Base-by-base conservation (phyloP, 2,888 invertebrate species). In the Glomeris marginata region DNA sequence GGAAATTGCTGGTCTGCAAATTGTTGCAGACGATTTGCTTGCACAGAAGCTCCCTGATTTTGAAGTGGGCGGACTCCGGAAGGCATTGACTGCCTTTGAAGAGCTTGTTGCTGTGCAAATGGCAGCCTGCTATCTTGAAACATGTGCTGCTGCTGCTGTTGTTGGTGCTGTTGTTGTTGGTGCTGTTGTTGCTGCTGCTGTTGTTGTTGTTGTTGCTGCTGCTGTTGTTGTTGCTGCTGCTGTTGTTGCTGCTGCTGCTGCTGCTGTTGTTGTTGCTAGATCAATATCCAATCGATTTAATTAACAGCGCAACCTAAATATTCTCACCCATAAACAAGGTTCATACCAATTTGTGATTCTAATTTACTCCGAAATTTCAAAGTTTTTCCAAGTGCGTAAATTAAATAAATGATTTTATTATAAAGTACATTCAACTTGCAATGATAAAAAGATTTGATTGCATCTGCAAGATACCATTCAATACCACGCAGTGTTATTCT, bases 21-120 rank as follows among this genome's bases (percentile, higher is more conserved):
- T n/a, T 47, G 59, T 51, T 41, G 73, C 70, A 60, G 72, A 74
- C 22, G 75, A 72, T 41, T 74, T 73, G 61, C 75, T 76, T 74
- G 68, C 47, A 73, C 54, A 20, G 46, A 66, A 52, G 73, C 69
- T 37, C 70, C 70, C 44, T 72, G 70, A 64, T 73, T 74, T 52
- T 71, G 70, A 45, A 73, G 64, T 28, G 71, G 67, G 46, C 74
- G 68, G 15, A 59, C 54, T 8, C 40, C 33, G 49, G 36, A 41
- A 22, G 45, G 20, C 16, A 40, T 37, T 45, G 18, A 21, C 10
- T 18, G 41, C 21, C 41, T 41, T 10, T 41, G 41, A 13, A 20
- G 28, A 28, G 41, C 21, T 41, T 45, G 49, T 21, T 56, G 44
- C 45, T 28, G 28, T 37, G 41, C 41, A 42, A 33, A 36, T 42